These are phyloP conservation scores for Malurus cyaneus DNA, from an alignment of 2,113 vertebrate genomes.

Conservation along the genomic window DNA sequence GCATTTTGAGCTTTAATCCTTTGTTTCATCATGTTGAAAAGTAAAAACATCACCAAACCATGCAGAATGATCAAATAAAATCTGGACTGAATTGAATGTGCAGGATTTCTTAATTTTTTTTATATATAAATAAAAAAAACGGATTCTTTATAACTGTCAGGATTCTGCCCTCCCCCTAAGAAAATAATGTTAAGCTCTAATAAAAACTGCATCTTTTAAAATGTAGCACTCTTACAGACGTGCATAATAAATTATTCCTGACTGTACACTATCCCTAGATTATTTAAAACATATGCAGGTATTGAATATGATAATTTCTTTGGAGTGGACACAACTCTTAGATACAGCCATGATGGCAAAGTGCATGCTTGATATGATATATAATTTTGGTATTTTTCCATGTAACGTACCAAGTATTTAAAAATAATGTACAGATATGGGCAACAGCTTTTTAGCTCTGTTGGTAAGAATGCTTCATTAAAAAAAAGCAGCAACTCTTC, in stretches of 20 bases:
- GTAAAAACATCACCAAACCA: not conserved
- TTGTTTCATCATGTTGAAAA: constrained; percentile 34
- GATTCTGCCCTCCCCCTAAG: not conserved
- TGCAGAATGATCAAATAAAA: constrained; percentile 30
- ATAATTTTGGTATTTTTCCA: not conserved
- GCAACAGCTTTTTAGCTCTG: not conserved
- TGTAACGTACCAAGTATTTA: not conserved
- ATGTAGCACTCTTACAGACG: constrained; percentile 38
- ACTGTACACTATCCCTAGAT: not conserved
- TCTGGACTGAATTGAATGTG: constrained; percentile 43
- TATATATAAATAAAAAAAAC: constrained; percentile 20
- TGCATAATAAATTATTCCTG: constrained; percentile 55
- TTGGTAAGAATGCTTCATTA: not conserved
- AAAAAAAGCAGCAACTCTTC: not conserved
- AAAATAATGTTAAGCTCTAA: constrained; percentile 52
- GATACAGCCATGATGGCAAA: not conserved
- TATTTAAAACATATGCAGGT: constrained; percentile 64
- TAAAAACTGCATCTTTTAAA: constrained; percentile 54
- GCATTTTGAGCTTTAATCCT: constrained; percentile 5
- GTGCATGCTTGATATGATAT: not conserved
- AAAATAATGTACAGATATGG: not conserved
- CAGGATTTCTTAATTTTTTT: not conserved
- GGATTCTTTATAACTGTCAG: constrained; percentile 20
- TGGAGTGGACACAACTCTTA: constrained; percentile 16
- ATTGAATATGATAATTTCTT: constrained; percentile 25